Base-by-base conservation (phyloP, 2,797 vertebrate genomes). In the Leuciscus waleckii region DNA sequence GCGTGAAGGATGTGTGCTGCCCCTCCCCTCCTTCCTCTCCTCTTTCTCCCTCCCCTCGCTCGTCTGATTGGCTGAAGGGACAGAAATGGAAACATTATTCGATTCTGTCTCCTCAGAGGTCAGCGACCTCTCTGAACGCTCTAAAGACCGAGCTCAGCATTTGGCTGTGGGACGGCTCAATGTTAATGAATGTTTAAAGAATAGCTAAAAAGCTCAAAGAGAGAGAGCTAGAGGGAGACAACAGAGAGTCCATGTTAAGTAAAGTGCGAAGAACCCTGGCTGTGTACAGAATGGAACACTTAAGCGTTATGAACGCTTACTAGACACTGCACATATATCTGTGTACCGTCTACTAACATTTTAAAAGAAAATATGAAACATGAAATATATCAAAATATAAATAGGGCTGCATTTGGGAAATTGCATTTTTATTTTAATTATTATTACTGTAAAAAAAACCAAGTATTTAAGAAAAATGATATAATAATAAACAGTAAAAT, bases 1-100 rank as follows among this genome's bases (percentile, higher is more conserved):
- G 89, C 79, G 70, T 90, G 84, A 85, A 86, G 87, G 87, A 88
- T 90, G 87, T 88, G 81, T 86, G 68, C 46, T 19, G 75, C 79
- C 65, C 74, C 69, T 83, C 81, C 67, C 82, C 79, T 67, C 49
- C 51, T 41, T 37, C 70, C 29, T 21, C 58, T 65, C 83, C 10
- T 78, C 19, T 32, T 46, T 58, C 61, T 85, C 78, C 78, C 65
- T 37, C 86, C 74, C 86, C 49, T 8, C 19, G 3, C 61, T 71
- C 23, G 13, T 17, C 79, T 84, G 65, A 88, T 84, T 88, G 85
- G 87, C 67, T 46, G 74, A 78, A 68, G 67, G 86, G 79, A 73
- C 71, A 49, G 79, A 81, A 79, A 82, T 77, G 79, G 85, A 84
- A 82, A 82, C 82, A 75, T 79, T 75, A 81, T 84, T 67, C 77